A percentile compares a stretch with the other conserved stretches of the same genome.
Evolutionary conservation across 2,888 invertebrate genomes (phyloP).

Genomic region (Gymnosoma rotundatum): DNA sequence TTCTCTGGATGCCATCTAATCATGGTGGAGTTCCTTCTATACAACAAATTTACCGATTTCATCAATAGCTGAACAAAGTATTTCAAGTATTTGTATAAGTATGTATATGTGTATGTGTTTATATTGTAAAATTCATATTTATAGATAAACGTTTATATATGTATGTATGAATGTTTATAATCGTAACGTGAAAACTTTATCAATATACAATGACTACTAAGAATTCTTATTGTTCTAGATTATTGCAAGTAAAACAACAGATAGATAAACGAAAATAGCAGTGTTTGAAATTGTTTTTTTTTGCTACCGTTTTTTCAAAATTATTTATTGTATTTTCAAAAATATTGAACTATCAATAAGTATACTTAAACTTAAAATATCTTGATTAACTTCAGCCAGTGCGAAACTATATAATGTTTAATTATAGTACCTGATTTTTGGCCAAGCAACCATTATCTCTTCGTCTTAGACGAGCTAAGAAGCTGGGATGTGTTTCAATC

Average conservation of each 20-base stretch:
- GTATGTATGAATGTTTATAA: background rate
- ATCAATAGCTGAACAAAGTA: slow-evolving; percentile 48
- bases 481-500: no score
- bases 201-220: background rate
- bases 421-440: no score
- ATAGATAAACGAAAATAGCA: slow-evolving; percentile 3
- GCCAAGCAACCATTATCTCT: no score
- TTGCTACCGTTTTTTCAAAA: no score
- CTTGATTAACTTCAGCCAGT: no score
- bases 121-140: background rate
- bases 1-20: slow-evolving; percentile 49
- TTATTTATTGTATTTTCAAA: no score
- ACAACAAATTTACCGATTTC: slow-evolving; percentile 28
- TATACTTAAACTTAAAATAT: no score
- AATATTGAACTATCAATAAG: no score
- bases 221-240: slow-evolving; percentile 19
- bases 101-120: background rate
- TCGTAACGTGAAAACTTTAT: slow-evolving; percentile 28
- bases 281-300: background rate
- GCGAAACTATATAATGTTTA: no score
- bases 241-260: background rate
- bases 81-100: slow-evolving; percentile 52
- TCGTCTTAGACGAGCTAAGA: no score
- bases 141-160: background rate
- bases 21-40: slow-evolving; percentile 19